Base-by-base conservation (phyloP, 2,113 vertebrate species). In the Nansenia antarctica region DNA sequence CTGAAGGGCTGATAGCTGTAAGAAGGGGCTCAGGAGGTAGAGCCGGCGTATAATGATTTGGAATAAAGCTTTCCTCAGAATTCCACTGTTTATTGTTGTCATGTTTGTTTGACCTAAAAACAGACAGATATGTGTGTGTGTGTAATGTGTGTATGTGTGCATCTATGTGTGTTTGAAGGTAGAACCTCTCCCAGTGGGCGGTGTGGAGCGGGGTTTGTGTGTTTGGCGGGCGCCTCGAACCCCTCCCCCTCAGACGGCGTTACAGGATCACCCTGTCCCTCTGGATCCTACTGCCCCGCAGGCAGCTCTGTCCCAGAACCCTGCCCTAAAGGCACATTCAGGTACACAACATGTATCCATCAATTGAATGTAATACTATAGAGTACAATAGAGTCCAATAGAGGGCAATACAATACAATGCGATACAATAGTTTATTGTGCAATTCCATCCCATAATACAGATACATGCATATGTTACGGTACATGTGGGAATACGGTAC, bases 131-230 rank as follows among this genome's bases (percentile, higher is more conserved):
- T n/a, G 4, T 39, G 2, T n/a, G n/a, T n/a, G n/a, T n/a, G n/a
- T n/a, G n/a, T n/a, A n/a, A n/a, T n/a, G n/a, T 81, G 42, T 54
- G 12, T 24, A 15, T 45, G 66, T 24, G 55, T 68, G 37, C 31
- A 39, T 57, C n/a, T n/a, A 15, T 64, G 45, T 71, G 4, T 67
- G 0, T 72, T 64, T 62, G 3, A 59, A 93, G 92, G 91, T 18
- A 87, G 79, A 47, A 83, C 67, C 31, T 79, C 60, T 54, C 95
- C 96, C 0, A 93, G 88, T 11, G 96, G 96, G 0, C 84, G 79
- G n/a, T 97, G 96, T 27, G 90, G 89, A 37, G 90, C 92, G 8
- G 96, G 96, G 0, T 86, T 95, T 72, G 92, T 95, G 90, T 98
- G 96, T 81, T 86, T 91, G 65, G 89, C 91, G 7, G 94, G 94